Evolutionary conservation across 1,140 invertebrate species (phyloP).

Genomic region (Drosophila jambulina): DNA sequence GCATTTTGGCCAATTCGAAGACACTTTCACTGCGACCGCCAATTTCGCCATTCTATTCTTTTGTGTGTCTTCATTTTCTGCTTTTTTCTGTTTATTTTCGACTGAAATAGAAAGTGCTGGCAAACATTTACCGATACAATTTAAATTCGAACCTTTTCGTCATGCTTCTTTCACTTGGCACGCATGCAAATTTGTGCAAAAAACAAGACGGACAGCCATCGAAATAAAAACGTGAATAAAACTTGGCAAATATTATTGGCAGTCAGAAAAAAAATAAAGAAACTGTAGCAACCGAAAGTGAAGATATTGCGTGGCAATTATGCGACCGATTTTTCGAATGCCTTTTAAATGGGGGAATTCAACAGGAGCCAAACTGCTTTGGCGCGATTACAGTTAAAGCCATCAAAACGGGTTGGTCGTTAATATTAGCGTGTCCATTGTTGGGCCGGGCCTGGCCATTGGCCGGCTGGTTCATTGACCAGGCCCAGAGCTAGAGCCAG

Average conservation of each 20-base stretch:
- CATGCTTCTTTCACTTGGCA: slow-evolving; percentile 60
- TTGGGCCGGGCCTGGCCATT: slow-evolving; percentile 21
- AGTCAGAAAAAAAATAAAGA: slow-evolving; percentile 6
- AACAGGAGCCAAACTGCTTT: slow-evolving; percentile 22
- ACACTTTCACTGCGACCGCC: slow-evolving; percentile 67
- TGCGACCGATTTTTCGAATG: slow-evolving; percentile 46
- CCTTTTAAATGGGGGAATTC: slow-evolving; percentile 29
- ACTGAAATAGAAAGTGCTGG: slow-evolving; percentile 72
- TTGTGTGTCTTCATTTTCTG: slow-evolving; percentile 45
- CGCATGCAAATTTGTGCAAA: slow-evolving; percentile 61
- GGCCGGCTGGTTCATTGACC: slow-evolving; percentile 60
- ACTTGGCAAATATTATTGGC: slow-evolving; percentile 52
- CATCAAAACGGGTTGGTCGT: slow-evolving; percentile 48
- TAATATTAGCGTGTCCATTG: slow-evolving; percentile 69
- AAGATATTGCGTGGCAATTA: slow-evolving; percentile 64
- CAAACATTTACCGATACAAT: slow-evolving; percentile 39
- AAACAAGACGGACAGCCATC: neutral
- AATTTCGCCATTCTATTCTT: slow-evolving; percentile 73
- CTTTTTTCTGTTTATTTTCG: slow-evolving; percentile 10
- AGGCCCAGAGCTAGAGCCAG: slow-evolving; percentile 13
- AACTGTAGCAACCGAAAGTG: slow-evolving; percentile 49
- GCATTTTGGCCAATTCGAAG: slow-evolving; percentile 38
- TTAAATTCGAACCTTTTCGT: slow-evolving; percentile 46
- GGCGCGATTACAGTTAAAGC: slow-evolving; percentile 37
- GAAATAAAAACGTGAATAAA: slow-evolving; percentile 23